Base-by-base conservation (phyloP, 2,113 vertebrate genomes). In the Alouatta palliata region DNA sequence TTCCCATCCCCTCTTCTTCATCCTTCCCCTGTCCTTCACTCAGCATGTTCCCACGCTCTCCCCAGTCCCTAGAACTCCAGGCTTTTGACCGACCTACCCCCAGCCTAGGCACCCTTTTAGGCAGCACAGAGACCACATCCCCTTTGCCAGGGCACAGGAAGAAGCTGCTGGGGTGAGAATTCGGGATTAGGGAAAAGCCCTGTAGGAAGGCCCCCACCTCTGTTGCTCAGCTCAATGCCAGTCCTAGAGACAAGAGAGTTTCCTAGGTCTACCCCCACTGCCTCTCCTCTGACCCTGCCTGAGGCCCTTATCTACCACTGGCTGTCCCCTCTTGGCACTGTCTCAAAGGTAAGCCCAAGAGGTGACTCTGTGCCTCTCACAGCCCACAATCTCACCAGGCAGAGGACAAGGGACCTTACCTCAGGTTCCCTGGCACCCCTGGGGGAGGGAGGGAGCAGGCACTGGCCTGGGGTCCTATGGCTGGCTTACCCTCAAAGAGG, bases 401-500 rank as follows among this genome's bases (percentile, higher is more conserved):
- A 86, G 45, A 82, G 81, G 71, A 91, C 73, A 66, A 47, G 85
- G 73, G 32, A 49, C 66, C 82, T 98, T 98, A 98, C 98, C 98
- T 98, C 86, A 37, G 98, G 98, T 98, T 98, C 98, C 98, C 17
- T 47, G 25, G 27, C 35, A 52, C 27, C 49, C 37, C 32, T 45
- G n/a, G 25, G 49, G 30, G 64, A 92, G 91, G 96, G 97, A 88
- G 96, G 97, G 98, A 98, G 98, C 97, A 97, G 98, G 97, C 96
- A 71, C 96, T 87, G 81, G 96, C 95, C 98, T 98, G 98, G 98
- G 98, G 98, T 98, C 98, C 98, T 98, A 40, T 97, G 49, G 98
- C 90, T 97, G 97, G 95, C 98, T 98, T 45, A 52, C 16, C 45
- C 47, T 20, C 47, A 47, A 45, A 79, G 1, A 75, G 76, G 54